phyloP scores from a whole-genome alignment of 2,888 invertebrate species.

The Drosophila planitibia region DNA sequence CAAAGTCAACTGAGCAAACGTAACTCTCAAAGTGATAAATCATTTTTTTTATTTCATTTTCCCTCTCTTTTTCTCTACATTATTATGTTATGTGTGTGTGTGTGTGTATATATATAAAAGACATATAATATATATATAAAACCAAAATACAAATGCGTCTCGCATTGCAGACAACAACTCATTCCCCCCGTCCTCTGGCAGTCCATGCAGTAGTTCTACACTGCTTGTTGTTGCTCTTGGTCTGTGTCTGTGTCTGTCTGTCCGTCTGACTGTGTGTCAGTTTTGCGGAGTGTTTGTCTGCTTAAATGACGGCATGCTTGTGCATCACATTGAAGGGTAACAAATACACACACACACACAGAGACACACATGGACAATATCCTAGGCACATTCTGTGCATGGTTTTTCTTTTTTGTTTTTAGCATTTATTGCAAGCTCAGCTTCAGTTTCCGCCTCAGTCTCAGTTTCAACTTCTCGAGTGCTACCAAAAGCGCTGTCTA shows the following conservation, averaged over 20 bases:
- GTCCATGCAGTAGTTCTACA: no score
- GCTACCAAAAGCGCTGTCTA: constrained; percentile 42
- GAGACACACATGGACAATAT: constrained; percentile 10
- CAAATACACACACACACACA: constrained; percentile 42
- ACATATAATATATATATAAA: constrained; percentile 15
- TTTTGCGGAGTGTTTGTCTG: constrained; percentile 61
- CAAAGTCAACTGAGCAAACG: constrained; percentile 74
- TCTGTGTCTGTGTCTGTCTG: constrained; percentile 48
- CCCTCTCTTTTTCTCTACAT: constrained; percentile 11
- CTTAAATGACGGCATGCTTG: constrained; percentile 69
- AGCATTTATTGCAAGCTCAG: constrained; percentile 65
- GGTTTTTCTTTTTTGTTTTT: constrained; percentile 42
- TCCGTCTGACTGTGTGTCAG: constrained; percentile 49
- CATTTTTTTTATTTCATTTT: constrained; percentile 54
- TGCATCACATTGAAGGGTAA: constrained; percentile 74
- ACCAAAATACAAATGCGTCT: constrained; percentile 67
- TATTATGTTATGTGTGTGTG: background rate
- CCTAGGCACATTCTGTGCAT: constrained; percentile 38
- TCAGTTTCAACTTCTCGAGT: constrained; percentile 33
- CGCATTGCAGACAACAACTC: constrained; percentile 42
- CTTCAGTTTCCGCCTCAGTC: constrained; percentile 11
- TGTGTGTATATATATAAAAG: constrained; percentile 2
- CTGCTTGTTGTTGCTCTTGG: constrained; percentile 2
- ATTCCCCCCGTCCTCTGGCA: background rate
- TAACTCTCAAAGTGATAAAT: constrained; percentile 71